Base-by-base conservation (phyloP, 2,797 vertebrate genomes). In the Pangasius djambal region DNA sequence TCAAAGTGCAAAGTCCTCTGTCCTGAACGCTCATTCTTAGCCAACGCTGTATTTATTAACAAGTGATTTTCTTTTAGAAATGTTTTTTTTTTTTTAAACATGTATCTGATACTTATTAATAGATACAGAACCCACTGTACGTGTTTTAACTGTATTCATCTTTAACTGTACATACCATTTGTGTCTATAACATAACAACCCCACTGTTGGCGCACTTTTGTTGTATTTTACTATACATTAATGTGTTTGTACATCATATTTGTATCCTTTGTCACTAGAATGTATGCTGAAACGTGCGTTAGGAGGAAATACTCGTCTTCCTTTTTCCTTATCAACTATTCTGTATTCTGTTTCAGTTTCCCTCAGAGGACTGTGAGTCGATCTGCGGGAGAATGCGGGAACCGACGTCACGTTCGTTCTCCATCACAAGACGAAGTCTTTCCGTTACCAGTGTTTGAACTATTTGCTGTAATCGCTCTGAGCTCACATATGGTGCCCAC, bases 401-500 rank as follows among this genome's bases (percentile, higher is more conserved):
- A 65, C 85, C 44, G 18, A 44, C 6, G 2, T 72, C 55, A 69
- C 74, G 55, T 12, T 48, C 16, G 70, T 40, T n/a, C 40, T 86
- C 83, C 6, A 18, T 50, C 50, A 25, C 61, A 78, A 78, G 70
- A 84, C 59, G 85, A 86, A 85, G 74, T 52, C 13, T 89, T 86
- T 88, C 85, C 72, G 25, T 77, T 48, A 16, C 18, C 74, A 40
- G 9, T 57, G 79, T 86, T 86, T 79, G 83, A 88, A 79, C 34
- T 79, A 40, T 86, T 65, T 63, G 15, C 79, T 87, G 79, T 89
- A 89, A 91, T 50, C 79, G 55, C 69, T 74, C 55, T 75, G 44
- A 86, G n/a, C 75, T 44, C 25, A 89, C 88, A 87, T 87, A 92
- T 89, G 90, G 94, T 97, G 95, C 96, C 96, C 96, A 96, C 96